Base-by-base conservation (phyloP, 2,113 vertebrate species). In the Seriola quinqueradiata region DNA sequence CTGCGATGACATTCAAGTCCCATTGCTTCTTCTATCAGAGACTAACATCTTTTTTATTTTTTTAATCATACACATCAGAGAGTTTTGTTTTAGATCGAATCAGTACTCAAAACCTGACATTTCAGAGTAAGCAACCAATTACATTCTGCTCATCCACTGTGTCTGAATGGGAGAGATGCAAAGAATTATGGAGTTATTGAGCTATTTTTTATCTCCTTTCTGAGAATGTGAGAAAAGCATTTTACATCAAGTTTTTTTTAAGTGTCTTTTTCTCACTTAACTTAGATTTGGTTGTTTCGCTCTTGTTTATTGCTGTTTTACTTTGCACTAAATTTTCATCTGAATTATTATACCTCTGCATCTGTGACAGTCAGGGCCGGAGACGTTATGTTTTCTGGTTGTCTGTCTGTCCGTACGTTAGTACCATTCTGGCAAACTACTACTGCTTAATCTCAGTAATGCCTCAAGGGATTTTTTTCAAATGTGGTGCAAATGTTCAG, bases 51-150 rank as follows among this genome's bases (percentile, higher is more conserved):
- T 36, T 55, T 38, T n/a, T 12, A 10, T 38, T 23, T 36, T 65
- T 60, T 23, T 21, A 38, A 61, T 81, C 16, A 52, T 14, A 2
- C 36, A 75, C 59, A 76, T 72, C 38, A 72, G 34, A 34, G 17
- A 61, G 25, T 69, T 81, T 67, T 78, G 19, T 67, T 73, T 71
- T n/a, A 65, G 9, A 65, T 70, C n/a, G 42, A 40, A 36, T 60
- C 4, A 1, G 5, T 10, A 0, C 34, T 44, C 23, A 42, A 52
- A 69, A 40, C 9, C 14, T 40, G 65, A 77, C 64, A 59, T 64
- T 54, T 86, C 40, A 17, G 46, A 77, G 68, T 70, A 77, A 67
- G 61, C 71, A 82, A 59, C 63, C 48, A 44, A 36, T 46, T 73
- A 50, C 17, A 58, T 23, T 17, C 16, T n/a, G 58, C 40, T 28